These are phyloP conservation scores for Andrena bucephala DNA, from an alignment of 2,888 invertebrate species.

Conservation along the genomic window DNA sequence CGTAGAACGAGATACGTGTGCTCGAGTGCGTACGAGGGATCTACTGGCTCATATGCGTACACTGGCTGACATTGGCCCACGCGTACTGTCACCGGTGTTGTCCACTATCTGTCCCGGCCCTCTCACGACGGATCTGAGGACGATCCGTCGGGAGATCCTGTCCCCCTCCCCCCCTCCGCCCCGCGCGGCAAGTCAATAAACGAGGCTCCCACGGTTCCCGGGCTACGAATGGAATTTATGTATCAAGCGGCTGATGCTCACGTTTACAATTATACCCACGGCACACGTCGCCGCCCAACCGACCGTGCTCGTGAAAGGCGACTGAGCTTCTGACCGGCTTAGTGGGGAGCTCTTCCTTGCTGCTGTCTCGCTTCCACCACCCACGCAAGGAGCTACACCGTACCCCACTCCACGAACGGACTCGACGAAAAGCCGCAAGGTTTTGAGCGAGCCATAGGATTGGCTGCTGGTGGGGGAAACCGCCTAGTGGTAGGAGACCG, in stretches of 20 bases:
- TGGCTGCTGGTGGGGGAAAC: slow-evolving; percentile 50
- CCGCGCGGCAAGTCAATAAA: slow-evolving; percentile 33
- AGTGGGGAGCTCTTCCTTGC: slow-evolving; percentile 67
- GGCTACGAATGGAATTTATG: slow-evolving; percentile 49
- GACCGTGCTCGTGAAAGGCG: slow-evolving; percentile 79
- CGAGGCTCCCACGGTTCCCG: slow-evolving; percentile 1
- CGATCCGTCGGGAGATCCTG: slow-evolving; percentile 50
- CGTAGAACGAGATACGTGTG: background rate
- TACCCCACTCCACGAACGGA: slow-evolving; percentile 34
- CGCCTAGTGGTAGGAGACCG: slow-evolving; percentile 37
- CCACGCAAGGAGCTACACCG: slow-evolving; percentile 40
- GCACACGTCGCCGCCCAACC: slow-evolving; percentile 61
- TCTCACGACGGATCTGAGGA: slow-evolving; percentile 43
- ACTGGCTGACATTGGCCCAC: slow-evolving; percentile 50
- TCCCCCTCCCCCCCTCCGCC: background rate
- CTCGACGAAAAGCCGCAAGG: slow-evolving; percentile 62
- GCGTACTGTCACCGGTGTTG: slow-evolving; percentile 63
- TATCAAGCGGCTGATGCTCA: slow-evolving; percentile 37
- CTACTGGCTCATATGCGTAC: slow-evolving; percentile 5
- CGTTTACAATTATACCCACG: slow-evolving; percentile 43
- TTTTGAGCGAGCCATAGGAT: slow-evolving; percentile 55
- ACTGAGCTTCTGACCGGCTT: slow-evolving; percentile 72
- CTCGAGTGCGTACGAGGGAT: background rate
- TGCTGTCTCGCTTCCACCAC: slow-evolving; percentile 61
- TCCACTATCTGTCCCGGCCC: slow-evolving; percentile 39